A percentile compares a stretch with the other conserved stretches of the same genome.
These are phyloP conservation scores for Lagocephalus sceleratus DNA, from an alignment of 2,797 vertebrate species.

Conservation along the genomic window DNA sequence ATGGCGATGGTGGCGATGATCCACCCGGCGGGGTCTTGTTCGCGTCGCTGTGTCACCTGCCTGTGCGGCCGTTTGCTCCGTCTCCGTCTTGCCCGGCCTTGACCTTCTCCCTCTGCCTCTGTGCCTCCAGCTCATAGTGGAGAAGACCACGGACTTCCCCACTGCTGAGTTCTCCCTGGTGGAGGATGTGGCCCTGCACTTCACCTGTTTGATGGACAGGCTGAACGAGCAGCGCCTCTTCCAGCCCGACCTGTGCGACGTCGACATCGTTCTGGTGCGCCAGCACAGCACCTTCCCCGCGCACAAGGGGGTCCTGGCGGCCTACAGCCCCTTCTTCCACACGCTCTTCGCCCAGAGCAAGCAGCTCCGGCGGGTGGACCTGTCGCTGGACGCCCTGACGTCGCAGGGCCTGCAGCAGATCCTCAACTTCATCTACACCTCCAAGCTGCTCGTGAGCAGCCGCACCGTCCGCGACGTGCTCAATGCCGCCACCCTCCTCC, in stretches of 20 bases:
- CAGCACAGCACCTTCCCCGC: slow-evolving; percentile 94
- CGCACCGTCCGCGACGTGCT: slow-evolving; percentile 92
- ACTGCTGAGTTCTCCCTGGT: slow-evolving; percentile 91
- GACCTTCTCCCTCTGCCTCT: slow-evolving; percentile 3
- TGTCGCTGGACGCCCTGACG: slow-evolving; percentile 90
- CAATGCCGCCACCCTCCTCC: slow-evolving; percentile 89
- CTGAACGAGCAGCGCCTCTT: slow-evolving; percentile 94
- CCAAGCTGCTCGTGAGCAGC: slow-evolving; percentile 91
- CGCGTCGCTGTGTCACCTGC: too few species aligned
- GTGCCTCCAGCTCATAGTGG: slow-evolving; percentile 87
- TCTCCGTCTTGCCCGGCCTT: background rate
- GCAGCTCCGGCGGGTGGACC: slow-evolving; percentile 91
- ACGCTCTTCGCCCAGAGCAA: slow-evolving; percentile 97
- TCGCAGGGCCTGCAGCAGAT: slow-evolving; percentile 95
- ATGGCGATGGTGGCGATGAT: too few species aligned
- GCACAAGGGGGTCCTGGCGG: slow-evolving; percentile 95
- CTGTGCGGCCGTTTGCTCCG: background rate
- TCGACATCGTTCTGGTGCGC: slow-evolving; percentile 92
- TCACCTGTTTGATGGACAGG: slow-evolving; percentile 96
- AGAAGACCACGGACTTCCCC: slow-evolving; percentile 94
- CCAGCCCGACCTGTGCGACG: slow-evolving; percentile 93
- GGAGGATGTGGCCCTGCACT: slow-evolving; percentile 95
- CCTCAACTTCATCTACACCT: slow-evolving; percentile 99
- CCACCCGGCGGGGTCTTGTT: too few species aligned
- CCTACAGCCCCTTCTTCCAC: slow-evolving; percentile 98